phyloP scores from a whole-genome alignment of 2,113 vertebrate genomes.

The Bostrychus sinensis region DNA sequence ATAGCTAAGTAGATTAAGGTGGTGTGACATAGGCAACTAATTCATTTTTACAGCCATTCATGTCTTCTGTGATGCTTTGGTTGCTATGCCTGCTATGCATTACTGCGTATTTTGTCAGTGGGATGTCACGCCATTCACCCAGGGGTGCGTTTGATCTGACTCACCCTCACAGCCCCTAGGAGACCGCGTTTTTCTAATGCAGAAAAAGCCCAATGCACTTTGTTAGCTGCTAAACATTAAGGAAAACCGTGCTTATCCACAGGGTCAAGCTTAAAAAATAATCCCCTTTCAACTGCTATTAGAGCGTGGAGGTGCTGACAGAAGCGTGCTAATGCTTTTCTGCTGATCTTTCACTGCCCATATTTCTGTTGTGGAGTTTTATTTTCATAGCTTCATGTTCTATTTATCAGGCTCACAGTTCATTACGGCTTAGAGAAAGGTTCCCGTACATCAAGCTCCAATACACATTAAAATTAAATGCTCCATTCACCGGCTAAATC shows the following conservation, averaged over 20 bases:
- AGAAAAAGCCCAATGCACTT: slow-evolving; percentile 36
- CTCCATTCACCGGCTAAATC: slow-evolving; percentile 33
- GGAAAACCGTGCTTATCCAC: slow-evolving; percentile 17
- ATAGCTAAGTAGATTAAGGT: slow-evolving; percentile 39
- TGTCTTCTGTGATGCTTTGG: slow-evolving; percentile 21
- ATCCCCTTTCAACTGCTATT: slow-evolving; percentile 21
- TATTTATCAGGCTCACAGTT: slow-evolving; percentile 33
- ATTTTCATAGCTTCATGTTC: slow-evolving; percentile 35
- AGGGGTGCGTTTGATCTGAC: slow-evolving; percentile 65
- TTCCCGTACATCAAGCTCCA: slow-evolving; percentile 24
- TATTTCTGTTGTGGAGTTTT: slow-evolving; percentile 16
- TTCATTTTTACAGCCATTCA: slow-evolving; percentile 57
- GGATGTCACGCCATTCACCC: slow-evolving; percentile 52
- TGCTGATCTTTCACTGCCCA: slow-evolving; percentile 26
- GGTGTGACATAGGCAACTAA: slow-evolving; percentile 42
- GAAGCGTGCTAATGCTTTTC: slow-evolving; percentile 4
- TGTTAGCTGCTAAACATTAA: slow-evolving; percentile 37
- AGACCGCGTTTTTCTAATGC: slow-evolving; percentile 36
- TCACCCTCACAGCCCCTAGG: slow-evolving; percentile 49
- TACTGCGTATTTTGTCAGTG: slow-evolving; percentile 53
- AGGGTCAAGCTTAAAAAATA: slow-evolving; percentile 29
- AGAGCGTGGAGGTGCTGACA: background rate
- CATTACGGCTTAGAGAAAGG: slow-evolving; percentile 29
- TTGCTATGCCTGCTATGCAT: slow-evolving; percentile 45
- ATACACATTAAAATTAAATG: slow-evolving; percentile 37